phyloP scores from a whole-genome alignment of 2,888 invertebrate genomes.

The Sycophila texana region DNA sequence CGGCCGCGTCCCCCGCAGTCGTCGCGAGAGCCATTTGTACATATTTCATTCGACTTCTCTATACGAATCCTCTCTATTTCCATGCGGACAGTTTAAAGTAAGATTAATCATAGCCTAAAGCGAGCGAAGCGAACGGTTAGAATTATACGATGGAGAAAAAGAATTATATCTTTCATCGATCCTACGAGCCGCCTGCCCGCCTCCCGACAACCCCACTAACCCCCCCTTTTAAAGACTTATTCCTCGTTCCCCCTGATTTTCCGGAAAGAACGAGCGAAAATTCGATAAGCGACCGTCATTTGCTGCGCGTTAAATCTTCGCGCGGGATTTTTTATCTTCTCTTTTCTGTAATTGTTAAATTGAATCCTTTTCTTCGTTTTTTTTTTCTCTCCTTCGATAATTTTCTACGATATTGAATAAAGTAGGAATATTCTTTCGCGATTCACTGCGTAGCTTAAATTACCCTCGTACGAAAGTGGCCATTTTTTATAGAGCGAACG shows the following conservation, averaged over 20 bases:
- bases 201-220: background rate
- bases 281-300: background rate
- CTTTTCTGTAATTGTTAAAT: no score
- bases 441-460: no score
- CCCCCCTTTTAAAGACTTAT: background rate
- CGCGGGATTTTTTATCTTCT: no score
- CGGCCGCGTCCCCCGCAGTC: background rate
- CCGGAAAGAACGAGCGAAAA: background rate
- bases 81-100: constrained; percentile 33
- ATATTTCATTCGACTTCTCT: constrained; percentile 60
- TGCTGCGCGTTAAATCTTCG: no score
- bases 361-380: no score
- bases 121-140: constrained; percentile 52
- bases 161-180: constrained; percentile 36
- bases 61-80: constrained; percentile 47
- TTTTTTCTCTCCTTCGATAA: no score
- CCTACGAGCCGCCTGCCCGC: background rate
- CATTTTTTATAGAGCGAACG: no score
- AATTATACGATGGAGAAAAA: constrained; percentile 51
- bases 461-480: no score
- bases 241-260: background rate
- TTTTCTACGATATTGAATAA: no score
- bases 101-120: constrained; percentile 55
- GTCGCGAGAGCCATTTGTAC: constrained; percentile 59
- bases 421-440: no score